Percentiles rank a stretch among this genome's conserved stretches.
These are phyloP conservation scores for Pseudomyrmex sp. DNA, from an alignment of 1,140 invertebrate genomes.

Conservation along the genomic window DNA sequence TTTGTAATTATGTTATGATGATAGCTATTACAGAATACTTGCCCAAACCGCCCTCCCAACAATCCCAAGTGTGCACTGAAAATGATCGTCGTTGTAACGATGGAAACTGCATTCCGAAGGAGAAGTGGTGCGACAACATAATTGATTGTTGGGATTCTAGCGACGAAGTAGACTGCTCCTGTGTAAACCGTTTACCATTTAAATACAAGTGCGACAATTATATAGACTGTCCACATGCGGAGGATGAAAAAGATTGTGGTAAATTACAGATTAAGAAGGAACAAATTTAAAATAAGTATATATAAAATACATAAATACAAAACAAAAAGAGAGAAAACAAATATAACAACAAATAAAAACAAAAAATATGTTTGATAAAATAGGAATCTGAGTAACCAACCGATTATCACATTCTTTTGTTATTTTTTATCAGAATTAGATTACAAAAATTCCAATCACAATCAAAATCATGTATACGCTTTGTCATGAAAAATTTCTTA, in stretches of 20 bases:
- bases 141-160: conserved; percentile 93
- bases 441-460: no score
- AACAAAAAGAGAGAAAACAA: no score
- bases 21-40: neutral
- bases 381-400: conserved; percentile 45
- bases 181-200: conserved; percentile 87
- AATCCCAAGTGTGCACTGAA: conserved; percentile 14
- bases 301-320: neutral
- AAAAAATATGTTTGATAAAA: neutral
- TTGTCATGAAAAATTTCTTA: no score
- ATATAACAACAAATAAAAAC: neutral
- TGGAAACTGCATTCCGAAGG: conserved; percentile 86
- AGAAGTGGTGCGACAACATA: conserved; percentile 90
- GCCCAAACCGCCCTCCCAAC: no score
- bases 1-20: neutral
- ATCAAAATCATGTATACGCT: no score
- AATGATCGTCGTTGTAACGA: conserved; percentile 64
- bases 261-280: conserved; percentile 44
- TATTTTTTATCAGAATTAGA: neutral
- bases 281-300: neutral
- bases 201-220: conserved; percentile 92
- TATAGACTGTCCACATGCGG: conserved; percentile 88
- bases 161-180: conserved; percentile 92
- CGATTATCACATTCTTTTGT: neutral
- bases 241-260: conserved; percentile 93